These are phyloP conservation scores for Anguilla japonica DNA, from an alignment of 2,113 vertebrate species.

Conservation along the genomic window DNA sequence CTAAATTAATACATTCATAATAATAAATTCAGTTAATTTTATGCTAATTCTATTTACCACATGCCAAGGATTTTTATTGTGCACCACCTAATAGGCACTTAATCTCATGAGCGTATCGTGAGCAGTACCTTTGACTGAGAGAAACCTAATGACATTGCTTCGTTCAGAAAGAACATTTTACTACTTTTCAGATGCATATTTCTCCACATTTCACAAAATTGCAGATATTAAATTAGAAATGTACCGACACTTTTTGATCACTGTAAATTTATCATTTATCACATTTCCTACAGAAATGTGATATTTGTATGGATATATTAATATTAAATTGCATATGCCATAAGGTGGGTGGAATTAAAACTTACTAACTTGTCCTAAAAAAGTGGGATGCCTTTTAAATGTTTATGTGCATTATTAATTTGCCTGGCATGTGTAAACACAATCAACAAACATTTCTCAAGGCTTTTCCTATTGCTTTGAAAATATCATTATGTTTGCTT, in stretches of 20 bases:
- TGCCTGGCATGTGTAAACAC: conserved; percentile 6
- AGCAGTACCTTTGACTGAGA: no score
- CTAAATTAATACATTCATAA: no score
- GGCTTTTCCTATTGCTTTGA: conserved; percentile 9
- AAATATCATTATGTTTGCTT: conserved; percentile 8
- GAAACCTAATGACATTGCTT: no score
- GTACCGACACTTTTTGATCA: not conserved
- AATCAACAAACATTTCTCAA: not conserved
- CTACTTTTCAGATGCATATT: no score
- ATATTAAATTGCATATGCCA: not conserved
- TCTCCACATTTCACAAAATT: no score
- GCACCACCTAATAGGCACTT: no score
- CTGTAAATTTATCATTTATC: not conserved
- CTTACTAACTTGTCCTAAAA: not conserved
- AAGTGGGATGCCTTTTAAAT: not conserved
- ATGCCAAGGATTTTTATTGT: no score
- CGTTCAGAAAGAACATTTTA: no score
- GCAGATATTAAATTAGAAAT: no score
- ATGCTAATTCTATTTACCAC: no score
- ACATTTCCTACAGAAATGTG: not conserved
- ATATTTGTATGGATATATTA: not conserved
- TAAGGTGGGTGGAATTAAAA: not conserved
- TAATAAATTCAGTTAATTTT: no score
- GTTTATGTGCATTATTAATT: conserved; percentile 30
- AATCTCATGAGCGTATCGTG: no score